phyloP scores from a whole-genome alignment of 2,888 invertebrate species.

The Eledona agricola region DNA sequence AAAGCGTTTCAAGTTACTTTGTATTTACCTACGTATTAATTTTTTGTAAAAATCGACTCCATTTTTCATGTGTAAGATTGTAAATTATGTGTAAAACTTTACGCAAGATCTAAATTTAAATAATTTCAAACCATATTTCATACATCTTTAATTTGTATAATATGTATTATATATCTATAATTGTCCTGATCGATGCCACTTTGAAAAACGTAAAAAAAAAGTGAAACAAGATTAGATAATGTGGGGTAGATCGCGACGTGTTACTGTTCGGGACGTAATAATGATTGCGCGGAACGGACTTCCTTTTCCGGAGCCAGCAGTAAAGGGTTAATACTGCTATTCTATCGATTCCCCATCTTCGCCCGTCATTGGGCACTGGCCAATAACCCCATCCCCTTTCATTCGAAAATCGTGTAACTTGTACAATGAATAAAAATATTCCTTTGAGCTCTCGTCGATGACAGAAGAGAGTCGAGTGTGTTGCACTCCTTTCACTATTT shows the following conservation, averaged over 20 bases:
- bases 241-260: slow-evolving; percentile 40
- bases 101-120: too few relatives aligned
- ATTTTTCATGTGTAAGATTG: too few relatives aligned
- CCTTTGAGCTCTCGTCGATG: slow-evolving; percentile 36
- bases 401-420: slow-evolving; percentile 39
- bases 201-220: too few relatives aligned
- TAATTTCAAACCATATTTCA: too few relatives aligned
- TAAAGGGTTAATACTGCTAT: slow-evolving; percentile 51
- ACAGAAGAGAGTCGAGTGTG: slow-evolving; percentile 12
- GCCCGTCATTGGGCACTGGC: slow-evolving; percentile 50
- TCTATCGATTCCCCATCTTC: slow-evolving; percentile 51
- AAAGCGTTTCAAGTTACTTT: too few relatives aligned
- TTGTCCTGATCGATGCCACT: too few relatives aligned
- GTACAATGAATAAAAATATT: slow-evolving; percentile 47
- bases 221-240: slow-evolving; percentile 39
- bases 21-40: too few relatives aligned
- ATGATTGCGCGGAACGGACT: slow-evolving; percentile 47
- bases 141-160: too few relatives aligned
- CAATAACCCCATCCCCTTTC: slow-evolving; percentile 46
- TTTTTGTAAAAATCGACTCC: too few relatives aligned
- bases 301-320: slow-evolving; percentile 48
- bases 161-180: too few relatives aligned
- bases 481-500: slow-evolving; percentile 16
- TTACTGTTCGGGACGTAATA: slow-evolving; percentile 44
- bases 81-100: too few relatives aligned